Percentiles rank a stretch among this genome's conserved stretches.
These are phyloP conservation scores for Falco novaeseelandiae DNA, from an alignment of 2,797 vertebrate species.

Conservation along the genomic window DNA sequence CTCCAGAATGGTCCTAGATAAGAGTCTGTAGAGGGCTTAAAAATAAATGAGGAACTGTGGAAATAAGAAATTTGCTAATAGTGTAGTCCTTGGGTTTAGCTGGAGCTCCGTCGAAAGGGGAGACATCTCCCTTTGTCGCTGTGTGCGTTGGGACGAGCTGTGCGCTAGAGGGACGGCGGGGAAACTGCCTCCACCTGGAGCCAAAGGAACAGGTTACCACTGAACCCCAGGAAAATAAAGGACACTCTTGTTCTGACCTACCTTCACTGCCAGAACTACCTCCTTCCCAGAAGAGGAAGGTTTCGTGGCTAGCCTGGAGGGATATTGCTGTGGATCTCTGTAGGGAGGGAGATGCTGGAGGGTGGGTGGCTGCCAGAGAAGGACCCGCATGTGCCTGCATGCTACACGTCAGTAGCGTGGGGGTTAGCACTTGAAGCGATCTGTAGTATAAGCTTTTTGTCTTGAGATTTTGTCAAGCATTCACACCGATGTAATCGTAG, in stretches of 20 bases:
- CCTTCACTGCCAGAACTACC: background rate
- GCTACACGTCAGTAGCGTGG: background rate
- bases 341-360: background rate
- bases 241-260: background rate
- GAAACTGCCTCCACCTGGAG: background rate
- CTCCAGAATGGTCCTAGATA: background rate
- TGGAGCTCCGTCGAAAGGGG: background rate
- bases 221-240: background rate
- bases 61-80: background rate
- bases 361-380: background rate
- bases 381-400: rapidly evolving
- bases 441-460: background rate
- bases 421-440: background rate
- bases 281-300: background rate
- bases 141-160: background rate
- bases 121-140: background rate
- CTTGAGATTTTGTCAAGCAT: background rate
- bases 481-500: background rate
- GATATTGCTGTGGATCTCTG: background rate
- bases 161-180: background rate
- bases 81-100: background rate
- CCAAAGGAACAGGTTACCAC: background rate
- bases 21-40: background rate
- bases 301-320: background rate
- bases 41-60: background rate